phyloP scores from a whole-genome alignment of 2,888 invertebrate species.

The Patella depressa region DNA sequence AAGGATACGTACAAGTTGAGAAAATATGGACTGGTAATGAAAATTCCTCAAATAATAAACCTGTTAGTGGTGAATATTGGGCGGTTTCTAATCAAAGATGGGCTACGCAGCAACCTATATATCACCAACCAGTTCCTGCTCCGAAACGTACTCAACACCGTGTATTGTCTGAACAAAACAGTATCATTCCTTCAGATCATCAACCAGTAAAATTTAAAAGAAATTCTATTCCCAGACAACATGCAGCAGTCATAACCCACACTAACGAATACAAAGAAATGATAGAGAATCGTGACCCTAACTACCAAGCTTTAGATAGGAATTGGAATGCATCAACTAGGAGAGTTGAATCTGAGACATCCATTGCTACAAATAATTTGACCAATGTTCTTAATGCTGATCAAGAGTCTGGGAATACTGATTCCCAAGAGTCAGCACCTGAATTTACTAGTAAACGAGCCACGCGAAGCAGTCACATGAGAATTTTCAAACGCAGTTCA shows the following conservation, averaged over 20 bases:
- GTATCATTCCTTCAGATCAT: not conserved
- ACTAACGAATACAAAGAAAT: not conserved
- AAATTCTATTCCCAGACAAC: not conserved
- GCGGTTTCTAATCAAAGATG: too few relatives aligned
- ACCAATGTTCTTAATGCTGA: not conserved
- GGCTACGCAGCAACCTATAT: not conserved
- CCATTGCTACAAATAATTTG: conserved; percentile 1
- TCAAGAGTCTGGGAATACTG: not conserved
- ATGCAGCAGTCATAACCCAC: not conserved
- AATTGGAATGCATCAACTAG: not conserved
- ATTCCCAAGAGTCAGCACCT: not conserved
- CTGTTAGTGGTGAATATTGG: too few relatives aligned
- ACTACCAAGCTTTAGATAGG: not conserved
- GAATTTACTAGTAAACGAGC: not conserved
- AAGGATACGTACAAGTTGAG: too few relatives aligned
- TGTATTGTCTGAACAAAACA: not conserved
- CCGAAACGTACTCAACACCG: not conserved
- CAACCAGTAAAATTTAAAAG: not conserved
- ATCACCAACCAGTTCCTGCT: not conserved
- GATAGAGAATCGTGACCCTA: not conserved
- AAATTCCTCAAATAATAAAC: too few relatives aligned
- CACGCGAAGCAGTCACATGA: not conserved
- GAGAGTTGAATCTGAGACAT: not conserved
- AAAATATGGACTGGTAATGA: too few relatives aligned
- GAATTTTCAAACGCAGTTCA: not conserved